Percentiles rank a stretch among this genome's conserved stretches.
These are phyloP conservation scores for Hemibagrus wyckioides DNA, from an alignment of 2,113 vertebrate species.

Conservation along the genomic window DNA sequence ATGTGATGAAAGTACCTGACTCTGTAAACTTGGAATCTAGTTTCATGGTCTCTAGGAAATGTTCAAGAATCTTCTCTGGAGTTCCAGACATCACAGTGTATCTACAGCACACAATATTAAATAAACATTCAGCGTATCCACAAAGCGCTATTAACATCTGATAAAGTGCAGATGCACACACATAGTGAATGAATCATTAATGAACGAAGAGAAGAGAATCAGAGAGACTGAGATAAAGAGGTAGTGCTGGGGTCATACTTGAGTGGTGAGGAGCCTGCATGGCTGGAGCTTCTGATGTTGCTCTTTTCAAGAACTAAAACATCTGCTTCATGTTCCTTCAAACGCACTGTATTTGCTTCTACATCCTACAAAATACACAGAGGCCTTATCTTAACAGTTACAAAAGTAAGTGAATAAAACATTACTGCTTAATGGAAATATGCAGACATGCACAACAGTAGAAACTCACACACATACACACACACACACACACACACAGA, in stretches of 20 bases:
- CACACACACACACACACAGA: conserved; percentile 26
- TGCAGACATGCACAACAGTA: not conserved
- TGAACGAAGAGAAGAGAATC: not conserved
- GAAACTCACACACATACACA: conserved; percentile 15
- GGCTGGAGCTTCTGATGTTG: conserved; percentile 80
- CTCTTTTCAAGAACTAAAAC: conserved; percentile 97
- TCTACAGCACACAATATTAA: conserved; percentile 65
- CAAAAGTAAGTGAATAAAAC: not conserved
- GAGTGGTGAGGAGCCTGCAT: conserved; percentile 86
- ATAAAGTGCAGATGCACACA: not conserved
- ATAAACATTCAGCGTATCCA: not conserved
- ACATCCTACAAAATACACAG: conserved; percentile 84
- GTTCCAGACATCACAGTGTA: conserved; percentile 98
- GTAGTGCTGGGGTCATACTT: conserved; percentile 80
- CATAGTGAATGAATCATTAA: not conserved
- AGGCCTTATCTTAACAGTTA: not conserved
- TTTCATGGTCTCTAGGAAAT: conserved; percentile 95
- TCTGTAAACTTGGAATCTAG: conserved; percentile 87
- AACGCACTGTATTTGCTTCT: conserved; percentile 98
- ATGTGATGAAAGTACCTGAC: conserved; percentile 69
- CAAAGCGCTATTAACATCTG: not conserved
- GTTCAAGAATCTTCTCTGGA: conserved; percentile 97
- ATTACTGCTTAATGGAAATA: not conserved
- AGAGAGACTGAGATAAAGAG: not conserved
- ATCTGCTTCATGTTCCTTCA: conserved; percentile 97